A percentile compares a stretch with the other conserved stretches of the same genome.
phyloP scores from a whole-genome alignment of 2,113 vertebrate species.

The rabbit (Oryctolagus cuniculus) region DNA sequence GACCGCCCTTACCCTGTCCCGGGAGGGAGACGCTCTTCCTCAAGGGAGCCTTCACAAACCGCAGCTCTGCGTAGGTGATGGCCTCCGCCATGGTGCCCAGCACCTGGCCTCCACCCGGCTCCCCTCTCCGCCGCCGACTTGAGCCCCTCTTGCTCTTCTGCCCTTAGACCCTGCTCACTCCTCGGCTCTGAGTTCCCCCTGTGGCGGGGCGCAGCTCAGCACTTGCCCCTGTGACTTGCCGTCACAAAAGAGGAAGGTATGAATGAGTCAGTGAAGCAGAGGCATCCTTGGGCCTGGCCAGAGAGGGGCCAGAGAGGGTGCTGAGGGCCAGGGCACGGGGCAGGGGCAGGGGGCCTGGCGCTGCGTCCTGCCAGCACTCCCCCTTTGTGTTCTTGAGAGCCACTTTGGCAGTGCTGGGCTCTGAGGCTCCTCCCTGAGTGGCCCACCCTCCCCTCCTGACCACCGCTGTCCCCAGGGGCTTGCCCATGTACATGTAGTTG shows the following conservation, averaged over 20 bases:
- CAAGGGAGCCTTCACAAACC: conserved; percentile 78
- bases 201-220: neutral
- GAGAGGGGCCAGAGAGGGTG: neutral
- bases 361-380: neutral
- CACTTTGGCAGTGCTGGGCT: neutral
- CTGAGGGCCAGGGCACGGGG: neutral
- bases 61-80: conserved; percentile 83
- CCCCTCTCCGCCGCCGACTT: neutral
- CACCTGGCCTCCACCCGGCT: neutral
- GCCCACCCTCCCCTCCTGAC: neutral
- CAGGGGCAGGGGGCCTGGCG: neutral
- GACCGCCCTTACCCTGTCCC: conserved; percentile 49
- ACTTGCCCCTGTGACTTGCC: conserved; percentile 20
- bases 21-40: conserved; percentile 60
- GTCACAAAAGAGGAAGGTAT: conserved; percentile 80
- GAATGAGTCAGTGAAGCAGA: conserved; percentile 72
- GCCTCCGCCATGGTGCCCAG: conserved; percentile 76
- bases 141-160: neutral
- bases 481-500: neutral
- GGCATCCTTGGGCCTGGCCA: neutral
- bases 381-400: neutral
- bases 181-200: neutral
- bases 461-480: neutral
- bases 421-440: neutral
- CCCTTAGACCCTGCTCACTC: neutral